Base-by-base conservation (phyloP, 1,140 invertebrate genomes). In the Caenorhabditis briggsae region DNA sequence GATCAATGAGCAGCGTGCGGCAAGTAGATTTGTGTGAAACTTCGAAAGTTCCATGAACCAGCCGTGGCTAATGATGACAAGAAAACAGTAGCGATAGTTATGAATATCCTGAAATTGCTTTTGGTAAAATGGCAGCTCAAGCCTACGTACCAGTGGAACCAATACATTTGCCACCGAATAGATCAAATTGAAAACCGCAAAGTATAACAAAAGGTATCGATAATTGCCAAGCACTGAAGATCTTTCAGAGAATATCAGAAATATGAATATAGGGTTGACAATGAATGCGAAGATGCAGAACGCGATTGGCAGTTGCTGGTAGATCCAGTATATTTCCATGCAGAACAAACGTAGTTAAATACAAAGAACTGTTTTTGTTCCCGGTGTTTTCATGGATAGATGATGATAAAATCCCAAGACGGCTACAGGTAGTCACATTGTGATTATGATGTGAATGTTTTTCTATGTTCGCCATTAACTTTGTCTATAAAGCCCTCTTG, bases 161-260 rank as follows among this genome's bases (percentile, higher is more conserved):
- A 58, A 18, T 2, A 58, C 56, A 58, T 16, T 58, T 1, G n/a
- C n/a, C 16, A 58, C 7, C 7, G 56, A 58, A 14, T 58, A 58
- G n/a, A 58, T 16, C 14, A 58, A 6, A 20, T 58, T 58, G 56
- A 58, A 58, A 58, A n/a, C 14, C 14, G 56, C 56, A 58, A 58
- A 58, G n/a, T 58, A 58, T 20, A 58, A n/a, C n/a, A 58, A n/a
- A n/a, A 58, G n/a, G n/a, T 18, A 58, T 58, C 56, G 56, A 58
- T 58, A 58, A n/a, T 58, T 58, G 0, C 56, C 56, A 6, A 58
- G n/a, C n/a, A 8, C n/a, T 14, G n/a, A 16, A 16, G 56, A 58
- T 58, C 14, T 58, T 58, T 58, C 56, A 8, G 56, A n/a, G n/a
- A 58, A 58, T n/a, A 58, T 58, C n/a, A 58, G n/a, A 58, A 18